Evolutionary conservation across 1,140 invertebrate species (phyloP).

Genomic region (Patella vulgata): DNA sequence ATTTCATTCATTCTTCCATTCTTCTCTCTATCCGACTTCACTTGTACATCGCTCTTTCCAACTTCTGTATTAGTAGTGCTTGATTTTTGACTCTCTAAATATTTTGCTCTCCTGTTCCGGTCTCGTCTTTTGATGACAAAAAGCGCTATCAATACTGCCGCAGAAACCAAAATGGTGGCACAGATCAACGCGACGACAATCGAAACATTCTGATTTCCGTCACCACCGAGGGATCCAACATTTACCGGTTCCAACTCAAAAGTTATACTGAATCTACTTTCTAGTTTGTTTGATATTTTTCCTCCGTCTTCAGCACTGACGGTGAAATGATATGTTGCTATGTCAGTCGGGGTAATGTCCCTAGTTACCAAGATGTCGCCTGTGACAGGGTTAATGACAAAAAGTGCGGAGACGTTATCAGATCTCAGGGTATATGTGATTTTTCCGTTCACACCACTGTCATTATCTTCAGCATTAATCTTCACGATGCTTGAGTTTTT

Average conservation of each 20-base stretch:
- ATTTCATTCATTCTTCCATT: no score
- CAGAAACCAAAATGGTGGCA: constrained; percentile 20
- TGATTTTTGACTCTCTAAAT: no score
- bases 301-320: constrained; percentile 25
- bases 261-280: neutral
- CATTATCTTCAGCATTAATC: constrained; percentile 34
- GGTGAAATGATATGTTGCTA: constrained; percentile 17
- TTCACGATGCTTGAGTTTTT: constrained; percentile 21
- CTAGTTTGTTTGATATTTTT: no score
- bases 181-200: constrained; percentile 25
- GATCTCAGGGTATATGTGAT: constrained; percentile 25
- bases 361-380: constrained; percentile 25
- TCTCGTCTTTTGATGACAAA: constrained; percentile 18
- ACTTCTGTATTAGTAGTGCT: no score
- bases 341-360: constrained; percentile 7
- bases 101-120: constrained; percentile 14
- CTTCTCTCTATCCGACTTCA: no score
- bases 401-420: constrained; percentile 78
- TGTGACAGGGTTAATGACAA: constrained; percentile 85
- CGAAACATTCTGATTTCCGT: constrained; percentile 10
- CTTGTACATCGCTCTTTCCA: no score
- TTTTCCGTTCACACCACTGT: constrained; percentile 36
- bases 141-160: constrained; percentile 17
- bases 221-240: neutral
- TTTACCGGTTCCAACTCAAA: neutral